Evolutionary conservation across 2,888 invertebrate species (phyloP).

Genomic region (Calameuta filiformis): DNA sequence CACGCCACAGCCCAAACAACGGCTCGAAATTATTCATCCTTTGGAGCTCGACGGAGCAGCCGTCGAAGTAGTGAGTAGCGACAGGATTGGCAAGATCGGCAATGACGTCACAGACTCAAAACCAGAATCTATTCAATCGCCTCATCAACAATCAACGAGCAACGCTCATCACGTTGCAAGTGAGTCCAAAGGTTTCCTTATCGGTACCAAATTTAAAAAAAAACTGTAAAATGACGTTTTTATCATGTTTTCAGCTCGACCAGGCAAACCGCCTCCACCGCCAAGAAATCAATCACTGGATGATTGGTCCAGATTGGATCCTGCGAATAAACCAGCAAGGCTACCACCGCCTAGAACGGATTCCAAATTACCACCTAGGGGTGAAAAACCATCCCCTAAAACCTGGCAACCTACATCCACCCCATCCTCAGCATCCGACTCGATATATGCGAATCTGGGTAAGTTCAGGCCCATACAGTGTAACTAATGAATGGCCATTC

Average conservation of each 20-base stretch:
- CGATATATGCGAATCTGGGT: conserved; percentile 84
- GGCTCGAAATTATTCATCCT: conserved; percentile 89
- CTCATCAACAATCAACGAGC: conserved; percentile 30
- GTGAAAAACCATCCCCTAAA: conserved; percentile 37
- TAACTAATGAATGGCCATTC: conserved; percentile 54
- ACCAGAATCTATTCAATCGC: conserved; percentile 31
- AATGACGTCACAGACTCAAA: conserved; percentile 60
- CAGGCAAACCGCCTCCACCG: conserved; percentile 81
- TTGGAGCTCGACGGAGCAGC: conserved; percentile 84
- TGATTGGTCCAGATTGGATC: conserved; percentile 67
- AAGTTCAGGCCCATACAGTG: conserved; percentile 68
- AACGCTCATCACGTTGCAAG: conserved; percentile 40
- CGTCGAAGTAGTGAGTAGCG: conserved; percentile 79
- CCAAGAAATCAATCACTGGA: conserved; percentile 71
- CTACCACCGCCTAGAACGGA: conserved; percentile 75
- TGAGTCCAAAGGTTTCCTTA: conserved; percentile 27
- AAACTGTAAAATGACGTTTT: background rate
- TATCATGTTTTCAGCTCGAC: conserved; percentile 60
- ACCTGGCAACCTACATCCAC: conserved; percentile 37
- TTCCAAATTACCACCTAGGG: conserved; percentile 59
- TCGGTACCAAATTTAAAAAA: background rate
- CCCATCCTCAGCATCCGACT: conserved; percentile 51
- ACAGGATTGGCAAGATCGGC: conserved; percentile 57
- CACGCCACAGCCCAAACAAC: conserved; percentile 76
- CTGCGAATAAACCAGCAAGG: conserved; percentile 72